These are phyloP conservation scores for Venturia canescens DNA, from an alignment of 1,140 invertebrate genomes.

Conservation along the genomic window DNA sequence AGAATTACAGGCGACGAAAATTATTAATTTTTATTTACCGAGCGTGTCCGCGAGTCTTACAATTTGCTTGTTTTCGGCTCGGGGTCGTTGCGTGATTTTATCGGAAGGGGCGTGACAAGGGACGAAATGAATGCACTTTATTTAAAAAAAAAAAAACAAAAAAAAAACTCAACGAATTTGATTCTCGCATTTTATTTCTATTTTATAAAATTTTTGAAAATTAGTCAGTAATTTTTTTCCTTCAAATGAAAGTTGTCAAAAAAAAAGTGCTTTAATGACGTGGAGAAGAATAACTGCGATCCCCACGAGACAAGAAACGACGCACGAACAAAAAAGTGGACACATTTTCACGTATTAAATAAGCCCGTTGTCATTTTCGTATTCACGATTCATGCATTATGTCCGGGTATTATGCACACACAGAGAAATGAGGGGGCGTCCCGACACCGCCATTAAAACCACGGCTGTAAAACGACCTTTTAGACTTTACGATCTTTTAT, in stretches of 20 bases:
- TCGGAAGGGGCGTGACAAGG: neutral
- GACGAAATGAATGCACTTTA: neutral
- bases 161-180: no score
- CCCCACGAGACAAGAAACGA: neutral
- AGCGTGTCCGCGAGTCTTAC: slow-evolving; percentile 9
- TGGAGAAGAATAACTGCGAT: neutral
- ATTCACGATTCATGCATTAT: slow-evolving; percentile 62
- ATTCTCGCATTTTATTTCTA: no score
- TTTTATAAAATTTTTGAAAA: no score
- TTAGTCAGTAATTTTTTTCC: no score
- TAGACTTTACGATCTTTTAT: slow-evolving; percentile 64
- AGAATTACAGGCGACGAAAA: neutral
- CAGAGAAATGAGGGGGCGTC: neutral
- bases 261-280: slow-evolving; percentile 3
- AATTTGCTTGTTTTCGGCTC: neutral
- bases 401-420: slow-evolving; percentile 57
- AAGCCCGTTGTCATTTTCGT: slow-evolving; percentile 58
- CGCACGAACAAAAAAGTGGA: slow-evolving; percentile 13
- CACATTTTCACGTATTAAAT: slow-evolving; percentile 53
- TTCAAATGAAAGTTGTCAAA: neutral
- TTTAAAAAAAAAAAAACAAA: no score
- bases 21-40: slow-evolving; percentile 32
- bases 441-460: slow-evolving; percentile 59
- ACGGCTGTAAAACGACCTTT: slow-evolving; percentile 66
- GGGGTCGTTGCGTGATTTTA: neutral